Evolutionary conservation across 2,113 vertebrate genomes (phyloP).

Genomic region (Eurypyga helias): DNA sequence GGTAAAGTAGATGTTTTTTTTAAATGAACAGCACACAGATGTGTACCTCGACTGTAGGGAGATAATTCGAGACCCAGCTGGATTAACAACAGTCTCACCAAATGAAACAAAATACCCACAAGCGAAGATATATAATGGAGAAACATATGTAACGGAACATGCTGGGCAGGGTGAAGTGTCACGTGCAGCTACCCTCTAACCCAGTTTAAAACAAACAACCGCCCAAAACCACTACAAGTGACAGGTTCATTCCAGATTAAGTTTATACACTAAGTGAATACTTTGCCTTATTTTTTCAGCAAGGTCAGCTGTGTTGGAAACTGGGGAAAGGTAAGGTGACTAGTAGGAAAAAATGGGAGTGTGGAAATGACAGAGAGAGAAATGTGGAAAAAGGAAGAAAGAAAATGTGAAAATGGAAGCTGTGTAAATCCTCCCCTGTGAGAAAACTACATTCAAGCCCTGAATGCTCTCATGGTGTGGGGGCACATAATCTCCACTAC

Average conservation of each 20-base stretch:
- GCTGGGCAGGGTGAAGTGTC: accelerated
- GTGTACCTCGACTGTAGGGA: accelerated
- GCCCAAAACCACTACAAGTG: neutral
- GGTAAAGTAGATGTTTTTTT: neutral
- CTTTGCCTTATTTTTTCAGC: neutral
- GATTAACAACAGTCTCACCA: neutral
- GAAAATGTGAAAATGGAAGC: neutral
- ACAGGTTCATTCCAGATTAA: neutral
- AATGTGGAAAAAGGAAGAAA: neutral
- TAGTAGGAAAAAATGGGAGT: neutral
- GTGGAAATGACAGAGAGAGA: neutral
- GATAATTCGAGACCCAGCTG: neutral
- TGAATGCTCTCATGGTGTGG: neutral
- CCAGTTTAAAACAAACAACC: neutral
- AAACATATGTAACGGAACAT: accelerated
- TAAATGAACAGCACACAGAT: neutral
- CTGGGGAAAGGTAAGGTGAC: neutral
- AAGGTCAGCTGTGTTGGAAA: neutral
- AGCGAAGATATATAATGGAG: neutral
- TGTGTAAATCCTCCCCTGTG: neutral
- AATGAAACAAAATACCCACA: accelerated
- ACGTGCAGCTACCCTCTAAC: neutral
- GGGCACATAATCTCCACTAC: neutral
- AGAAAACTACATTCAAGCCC: neutral
- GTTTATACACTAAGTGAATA: neutral